Evolutionary conservation across 2,888 invertebrate species (phyloP), one percentile per base, ranked within the genome.

Genomic region (Ennomos fuscantarius): DNA sequence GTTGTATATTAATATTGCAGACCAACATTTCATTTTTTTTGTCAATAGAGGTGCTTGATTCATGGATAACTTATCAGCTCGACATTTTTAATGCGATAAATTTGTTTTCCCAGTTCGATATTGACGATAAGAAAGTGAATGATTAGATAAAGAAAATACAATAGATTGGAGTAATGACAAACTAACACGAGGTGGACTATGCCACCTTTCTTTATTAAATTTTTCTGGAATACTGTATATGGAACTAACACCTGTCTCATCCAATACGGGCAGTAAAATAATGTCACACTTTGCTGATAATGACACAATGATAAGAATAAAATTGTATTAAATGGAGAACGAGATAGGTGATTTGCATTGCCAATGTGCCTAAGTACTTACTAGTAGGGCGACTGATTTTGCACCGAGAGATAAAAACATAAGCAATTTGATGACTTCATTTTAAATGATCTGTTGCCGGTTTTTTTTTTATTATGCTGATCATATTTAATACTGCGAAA

Each of bases 101-200:
- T 55, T 37, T 24, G 48, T 11, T 33, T 55, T 55, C 53, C 39
- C 15, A 55, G 11, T 41, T 9, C 45, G 46, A 53, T 54, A 54
- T 10, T 32, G 35, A 42, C 13, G 62, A 56, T 55, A 57, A 8
- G 31, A 56, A 60, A 59, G 50, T 62, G 48, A 58, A 63, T 53
- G 66, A 66, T 68, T 49, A 68, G 68, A 66, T 66, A 52, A 48
- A 40, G 43, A 15, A 35, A 31, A 11, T 11, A 33, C 10, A 31
- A 9, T 43, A 13, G 31, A 44, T 32, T 37, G 33, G 8, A 37
- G 32, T 48, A 12, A 39, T 24, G 34, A 13, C 24, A 24, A 6
- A 2, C 3, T 24, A 24, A 24, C 24, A 24, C 24, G 24, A 24
- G 24, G 24, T 24, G 24, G 6, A 24, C 24, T 24, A 24, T 35